Evolutionary conservation across 2,888 invertebrate genomes (phyloP).

Genomic region (Netelia melanura): DNA sequence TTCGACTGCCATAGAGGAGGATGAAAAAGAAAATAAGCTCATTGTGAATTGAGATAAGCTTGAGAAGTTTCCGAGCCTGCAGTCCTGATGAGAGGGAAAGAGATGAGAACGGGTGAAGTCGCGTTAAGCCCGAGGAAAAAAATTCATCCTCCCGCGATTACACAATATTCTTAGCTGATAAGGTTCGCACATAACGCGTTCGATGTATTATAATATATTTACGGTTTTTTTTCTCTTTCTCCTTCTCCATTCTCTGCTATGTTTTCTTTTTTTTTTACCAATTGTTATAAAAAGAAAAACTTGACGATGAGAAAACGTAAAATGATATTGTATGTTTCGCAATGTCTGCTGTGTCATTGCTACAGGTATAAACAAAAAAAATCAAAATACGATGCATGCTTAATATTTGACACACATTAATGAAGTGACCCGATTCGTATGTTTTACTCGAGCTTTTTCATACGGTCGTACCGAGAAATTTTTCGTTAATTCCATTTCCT

Average conservation of each 20-base stretch:
- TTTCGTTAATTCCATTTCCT: constrained; percentile 2
- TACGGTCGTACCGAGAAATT: not conserved
- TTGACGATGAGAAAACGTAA: constrained; percentile 62
- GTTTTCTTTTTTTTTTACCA: constrained; percentile 67
- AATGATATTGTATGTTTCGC: constrained; percentile 66
- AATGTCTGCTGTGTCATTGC: constrained; percentile 69
- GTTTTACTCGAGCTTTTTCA: constrained; percentile 3
- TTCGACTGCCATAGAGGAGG: not conserved
- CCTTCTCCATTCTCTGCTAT: constrained; percentile 59
- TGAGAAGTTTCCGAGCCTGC: constrained; percentile 8
- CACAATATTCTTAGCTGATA: constrained; percentile 76
- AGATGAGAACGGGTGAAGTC: not conserved
- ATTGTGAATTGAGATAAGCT: too few relatives aligned
- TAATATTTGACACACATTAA: constrained; percentile 79
- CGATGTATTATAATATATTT: constrained; percentile 77
- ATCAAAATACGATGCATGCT: constrained; percentile 71
- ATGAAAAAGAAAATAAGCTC: constrained; percentile 10
- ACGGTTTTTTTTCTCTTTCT: constrained; percentile 65
- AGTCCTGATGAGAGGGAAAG: constrained; percentile 24
- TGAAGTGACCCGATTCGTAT: constrained; percentile 64
- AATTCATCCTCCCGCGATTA: constrained; percentile 71
- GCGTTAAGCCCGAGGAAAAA: constrained; percentile 29
- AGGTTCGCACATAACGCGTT: constrained; percentile 70
- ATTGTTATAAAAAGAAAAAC: constrained; percentile 68
- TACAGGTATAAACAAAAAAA: constrained; percentile 59